A percentile compares a stretch with the other conserved stretches of the same genome.
Conservation (phyloP, 30 jellyfish, hydroid and myxozoan species). For the Aurelia aurita complex sp. Pacific region DNA sequence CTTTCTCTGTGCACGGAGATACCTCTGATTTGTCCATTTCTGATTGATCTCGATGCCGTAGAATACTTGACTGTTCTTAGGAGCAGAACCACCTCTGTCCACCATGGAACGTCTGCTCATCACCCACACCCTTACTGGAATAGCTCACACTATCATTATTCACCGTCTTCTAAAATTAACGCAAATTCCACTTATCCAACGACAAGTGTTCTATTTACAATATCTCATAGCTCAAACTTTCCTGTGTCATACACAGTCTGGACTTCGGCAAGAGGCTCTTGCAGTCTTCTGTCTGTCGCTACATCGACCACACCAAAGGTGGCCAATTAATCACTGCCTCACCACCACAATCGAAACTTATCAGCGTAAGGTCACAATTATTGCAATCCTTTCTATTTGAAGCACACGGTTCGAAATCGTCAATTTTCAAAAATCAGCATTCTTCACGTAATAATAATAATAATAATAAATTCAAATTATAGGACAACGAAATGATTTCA, state of each 20-base stretch:
- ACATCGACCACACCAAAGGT: neutral
- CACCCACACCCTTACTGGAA: no score
- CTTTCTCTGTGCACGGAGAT: no score
- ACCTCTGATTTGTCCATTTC: no score
- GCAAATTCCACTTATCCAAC: neutral
- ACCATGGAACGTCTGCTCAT: no score
- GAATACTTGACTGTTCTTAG: no score
- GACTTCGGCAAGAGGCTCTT: neutral
- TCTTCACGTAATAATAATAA: neutral
- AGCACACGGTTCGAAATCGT: neutral
- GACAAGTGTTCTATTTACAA: constrained; percentile 1
- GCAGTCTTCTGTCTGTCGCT: neutral
- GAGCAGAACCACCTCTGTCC: no score
- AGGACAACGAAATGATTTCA: neutral
- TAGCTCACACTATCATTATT: no score
- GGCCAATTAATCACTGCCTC: neutral
- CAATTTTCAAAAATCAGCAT: neutral
- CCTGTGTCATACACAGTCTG: constrained; percentile 6
- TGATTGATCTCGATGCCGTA: no score
- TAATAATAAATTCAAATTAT: neutral
- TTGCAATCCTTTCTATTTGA: neutral
- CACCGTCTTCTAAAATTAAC: neutral
- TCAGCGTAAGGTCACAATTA: neutral
- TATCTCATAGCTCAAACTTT: neutral
- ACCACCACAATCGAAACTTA: neutral